Evolutionary conservation across 2,113 vertebrate species (phyloP).

Genomic region (Scomber japonicus): DNA sequence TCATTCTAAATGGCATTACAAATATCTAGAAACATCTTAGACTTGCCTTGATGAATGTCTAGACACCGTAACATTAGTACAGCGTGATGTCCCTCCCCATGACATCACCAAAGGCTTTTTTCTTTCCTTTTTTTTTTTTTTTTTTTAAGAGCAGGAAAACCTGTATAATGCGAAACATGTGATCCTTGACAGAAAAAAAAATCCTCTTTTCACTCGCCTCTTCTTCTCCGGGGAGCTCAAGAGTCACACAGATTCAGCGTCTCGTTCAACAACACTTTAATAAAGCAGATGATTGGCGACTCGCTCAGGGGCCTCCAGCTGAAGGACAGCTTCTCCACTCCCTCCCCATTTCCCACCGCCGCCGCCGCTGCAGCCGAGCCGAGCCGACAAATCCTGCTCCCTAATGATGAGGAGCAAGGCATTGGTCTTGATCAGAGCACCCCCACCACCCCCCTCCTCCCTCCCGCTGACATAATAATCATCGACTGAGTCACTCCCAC

Average conservation of each 20-base stretch:
- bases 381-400: conserved; percentile 12
- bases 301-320: not conserved
- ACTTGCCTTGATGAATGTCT: not conserved
- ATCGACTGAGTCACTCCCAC: conserved; percentile 42
- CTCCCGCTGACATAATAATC: conserved; percentile 42
- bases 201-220: not conserved
- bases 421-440: conserved; percentile 26
- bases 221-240: not conserved
- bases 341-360: not conserved
- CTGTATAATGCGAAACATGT: not conserved
- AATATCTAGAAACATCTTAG: too few relatives aligned
- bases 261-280: conserved; percentile 16
- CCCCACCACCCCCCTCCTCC: not conserved
- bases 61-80: not conserved
- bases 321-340: conserved; percentile 38
- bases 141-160: not conserved
- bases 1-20: too few relatives aligned
- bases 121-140: too few relatives aligned
- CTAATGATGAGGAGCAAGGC: conserved; percentile 13
- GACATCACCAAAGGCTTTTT: not conserved
- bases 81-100: not conserved
- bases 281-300: conserved; percentile 19
- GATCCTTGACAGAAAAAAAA: not conserved
- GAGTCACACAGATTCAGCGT: not conserved
- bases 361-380: not conserved